A percentile compares a stretch with the other conserved stretches of the same genome.
Conservation (phyloP, 2,113 vertebrate species). For the Ursus arctos region DNA sequence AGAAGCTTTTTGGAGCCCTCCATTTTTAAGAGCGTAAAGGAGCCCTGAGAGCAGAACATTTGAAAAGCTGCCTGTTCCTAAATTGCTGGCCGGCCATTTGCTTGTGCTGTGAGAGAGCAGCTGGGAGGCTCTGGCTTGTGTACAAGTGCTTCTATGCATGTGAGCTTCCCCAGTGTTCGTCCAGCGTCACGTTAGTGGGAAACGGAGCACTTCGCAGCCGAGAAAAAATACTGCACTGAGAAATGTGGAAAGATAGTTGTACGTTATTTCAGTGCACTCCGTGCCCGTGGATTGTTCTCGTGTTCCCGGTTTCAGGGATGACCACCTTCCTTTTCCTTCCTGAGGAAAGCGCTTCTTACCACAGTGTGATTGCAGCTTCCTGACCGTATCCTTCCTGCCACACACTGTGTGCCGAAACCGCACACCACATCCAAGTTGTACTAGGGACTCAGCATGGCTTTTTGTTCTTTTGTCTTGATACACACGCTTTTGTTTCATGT, state of each 20-base stretch:
- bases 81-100: background rate
- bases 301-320: background rate
- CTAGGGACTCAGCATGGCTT: background rate
- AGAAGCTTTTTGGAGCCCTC: background rate
- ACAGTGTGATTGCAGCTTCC: background rate
- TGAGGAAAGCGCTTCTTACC: background rate
- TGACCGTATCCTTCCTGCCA: background rate
- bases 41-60: background rate
- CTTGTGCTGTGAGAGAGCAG: background rate
- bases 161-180: no score
- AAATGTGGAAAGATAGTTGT: background rate
- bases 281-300: fast-evolving
- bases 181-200: background rate
- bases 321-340: background rate
- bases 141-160: no score
- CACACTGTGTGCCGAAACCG: background rate
- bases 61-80: background rate
- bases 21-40: background rate
- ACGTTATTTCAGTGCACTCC: fast-evolving
- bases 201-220: background rate
- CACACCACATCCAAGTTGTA: background rate
- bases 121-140: background rate
- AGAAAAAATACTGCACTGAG: background rate
- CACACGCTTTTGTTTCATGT: background rate
- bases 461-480: background rate